Evolutionary conservation across 2,797 vertebrate species (phyloP).

Genomic region (Falco naumanni): DNA sequence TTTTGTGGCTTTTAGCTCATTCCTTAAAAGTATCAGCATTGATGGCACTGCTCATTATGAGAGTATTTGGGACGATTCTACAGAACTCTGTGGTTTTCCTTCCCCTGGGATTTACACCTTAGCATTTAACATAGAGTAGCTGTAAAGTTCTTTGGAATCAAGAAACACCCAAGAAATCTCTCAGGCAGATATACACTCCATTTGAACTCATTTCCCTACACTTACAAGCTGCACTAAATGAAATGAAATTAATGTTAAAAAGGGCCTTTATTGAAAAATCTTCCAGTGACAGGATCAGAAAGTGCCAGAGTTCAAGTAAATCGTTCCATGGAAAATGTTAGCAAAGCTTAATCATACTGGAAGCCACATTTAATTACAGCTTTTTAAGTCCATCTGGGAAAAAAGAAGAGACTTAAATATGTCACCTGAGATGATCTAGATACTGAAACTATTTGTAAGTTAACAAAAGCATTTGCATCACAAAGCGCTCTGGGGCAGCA

Average conservation of each 20-base stretch:
- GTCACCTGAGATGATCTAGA: slow-evolving; percentile 76
- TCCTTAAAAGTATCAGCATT: background rate
- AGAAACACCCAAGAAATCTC: background rate
- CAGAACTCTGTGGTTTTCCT: background rate
- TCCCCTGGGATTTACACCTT: background rate
- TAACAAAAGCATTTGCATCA: slow-evolving; percentile 74
- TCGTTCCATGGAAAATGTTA: slow-evolving; percentile 65
- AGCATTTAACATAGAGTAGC: background rate
- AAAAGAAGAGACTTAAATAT: slow-evolving; percentile 74
- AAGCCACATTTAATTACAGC: slow-evolving; percentile 79
- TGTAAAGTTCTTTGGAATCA: background rate
- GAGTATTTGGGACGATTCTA: background rate
- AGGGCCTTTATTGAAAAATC: slow-evolving; percentile 38
- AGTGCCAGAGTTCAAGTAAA: slow-evolving; percentile 73
- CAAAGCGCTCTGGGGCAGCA: slow-evolving; percentile 68
- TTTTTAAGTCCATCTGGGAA: slow-evolving; percentile 73
- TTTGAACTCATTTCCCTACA: slow-evolving; percentile 44
- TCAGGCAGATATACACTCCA: background rate
- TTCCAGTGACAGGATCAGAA: slow-evolving; percentile 59
- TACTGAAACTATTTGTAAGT: slow-evolving; percentile 71
- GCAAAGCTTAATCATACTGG: slow-evolving; percentile 72
- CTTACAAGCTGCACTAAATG: slow-evolving; percentile 20
- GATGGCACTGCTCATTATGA: background rate
- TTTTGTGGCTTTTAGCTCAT: background rate
- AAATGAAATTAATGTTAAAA: slow-evolving; percentile 52